Evolutionary conservation across 2,888 invertebrate species (phyloP).

Genomic region (Byasa hedistus): DNA sequence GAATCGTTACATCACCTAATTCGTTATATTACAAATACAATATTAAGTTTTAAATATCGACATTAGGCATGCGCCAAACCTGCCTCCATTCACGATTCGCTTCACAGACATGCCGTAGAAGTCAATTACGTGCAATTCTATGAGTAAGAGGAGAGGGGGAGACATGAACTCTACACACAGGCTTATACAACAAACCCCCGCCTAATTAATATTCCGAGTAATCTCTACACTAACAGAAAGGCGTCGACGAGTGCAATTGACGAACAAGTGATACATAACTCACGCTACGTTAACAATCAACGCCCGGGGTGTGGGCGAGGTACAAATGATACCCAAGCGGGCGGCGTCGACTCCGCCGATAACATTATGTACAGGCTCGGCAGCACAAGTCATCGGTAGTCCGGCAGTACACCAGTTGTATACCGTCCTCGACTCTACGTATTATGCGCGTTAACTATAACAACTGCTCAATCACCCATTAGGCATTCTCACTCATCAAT

Average conservation of each 20-base stretch:
- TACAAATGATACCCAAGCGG: slow-evolving; percentile 61
- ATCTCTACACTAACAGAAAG: slow-evolving; percentile 67
- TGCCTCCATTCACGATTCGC: slow-evolving; percentile 20
- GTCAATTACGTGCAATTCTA: slow-evolving; percentile 33
- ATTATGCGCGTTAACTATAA: slow-evolving; percentile 65
- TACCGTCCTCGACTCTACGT: slow-evolving; percentile 45
- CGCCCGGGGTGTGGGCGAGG: slow-evolving; percentile 54
- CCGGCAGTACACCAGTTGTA: slow-evolving; percentile 39
- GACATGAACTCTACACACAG: slow-evolving; percentile 41
- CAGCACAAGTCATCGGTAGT: slow-evolving; percentile 37
- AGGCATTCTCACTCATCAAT: slow-evolving; percentile 47
- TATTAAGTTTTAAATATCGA: slow-evolving; percentile 2
- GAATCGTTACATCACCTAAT: background rate
- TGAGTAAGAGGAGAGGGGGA: slow-evolving; percentile 34
- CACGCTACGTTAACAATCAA: slow-evolving; percentile 75
- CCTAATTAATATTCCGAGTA: slow-evolving; percentile 54
- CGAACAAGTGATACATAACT: slow-evolving; percentile 78
- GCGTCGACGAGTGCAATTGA: slow-evolving; percentile 77
- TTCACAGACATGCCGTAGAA: slow-evolving; percentile 44
- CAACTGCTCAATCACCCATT: slow-evolving; percentile 61
- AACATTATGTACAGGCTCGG: slow-evolving; percentile 62
- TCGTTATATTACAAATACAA: background rate
- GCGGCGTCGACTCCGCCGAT: slow-evolving; percentile 48
- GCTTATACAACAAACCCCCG: slow-evolving; percentile 48
- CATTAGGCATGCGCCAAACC: slow-evolving; percentile 14